These are phyloP conservation scores for Heliothis peltigera DNA, from an alignment of 2,888 invertebrate species.

Conservation along the genomic window DNA sequence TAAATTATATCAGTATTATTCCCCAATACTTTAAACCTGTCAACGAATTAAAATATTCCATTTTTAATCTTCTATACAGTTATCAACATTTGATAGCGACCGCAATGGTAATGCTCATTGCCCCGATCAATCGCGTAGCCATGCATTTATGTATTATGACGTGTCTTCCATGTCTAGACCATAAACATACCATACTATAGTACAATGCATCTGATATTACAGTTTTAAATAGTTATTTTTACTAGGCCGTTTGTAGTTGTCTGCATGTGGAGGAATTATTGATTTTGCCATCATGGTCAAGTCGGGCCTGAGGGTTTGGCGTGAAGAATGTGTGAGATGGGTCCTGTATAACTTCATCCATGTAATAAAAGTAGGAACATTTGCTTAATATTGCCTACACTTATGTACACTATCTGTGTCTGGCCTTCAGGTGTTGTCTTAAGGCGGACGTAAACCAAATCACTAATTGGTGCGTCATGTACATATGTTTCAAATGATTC, in stretches of 20 bases:
- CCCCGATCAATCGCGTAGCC: neutral
- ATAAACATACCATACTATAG: neutral
- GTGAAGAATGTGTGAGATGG: too few relatives aligned
- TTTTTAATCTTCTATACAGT: slow-evolving; percentile 29
- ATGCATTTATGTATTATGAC: slow-evolving; percentile 10
- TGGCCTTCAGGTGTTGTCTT: too few relatives aligned
- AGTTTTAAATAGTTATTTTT: neutral
- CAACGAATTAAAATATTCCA: slow-evolving; percentile 30
- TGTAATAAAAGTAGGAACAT: too few relatives aligned
- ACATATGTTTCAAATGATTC: too few relatives aligned
- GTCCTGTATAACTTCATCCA: too few relatives aligned
- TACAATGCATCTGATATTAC: neutral
- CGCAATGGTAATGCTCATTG: slow-evolving; percentile 16
- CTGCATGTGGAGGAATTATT: neutral
- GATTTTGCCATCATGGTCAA: too few relatives aligned
- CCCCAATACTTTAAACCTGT: slow-evolving; percentile 12
- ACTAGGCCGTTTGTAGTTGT: too few relatives aligned
- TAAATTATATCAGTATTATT: slow-evolving; percentile 12
- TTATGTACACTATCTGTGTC: too few relatives aligned
- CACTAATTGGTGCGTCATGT: too few relatives aligned
- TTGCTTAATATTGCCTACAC: too few relatives aligned
- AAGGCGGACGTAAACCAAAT: too few relatives aligned
- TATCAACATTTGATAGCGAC: slow-evolving; percentile 47
- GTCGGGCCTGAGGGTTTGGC: too few relatives aligned
- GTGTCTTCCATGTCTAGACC: neutral